phyloP scores from a whole-genome alignment of 2,888 invertebrate species.

The Stenodera caucasica region DNA sequence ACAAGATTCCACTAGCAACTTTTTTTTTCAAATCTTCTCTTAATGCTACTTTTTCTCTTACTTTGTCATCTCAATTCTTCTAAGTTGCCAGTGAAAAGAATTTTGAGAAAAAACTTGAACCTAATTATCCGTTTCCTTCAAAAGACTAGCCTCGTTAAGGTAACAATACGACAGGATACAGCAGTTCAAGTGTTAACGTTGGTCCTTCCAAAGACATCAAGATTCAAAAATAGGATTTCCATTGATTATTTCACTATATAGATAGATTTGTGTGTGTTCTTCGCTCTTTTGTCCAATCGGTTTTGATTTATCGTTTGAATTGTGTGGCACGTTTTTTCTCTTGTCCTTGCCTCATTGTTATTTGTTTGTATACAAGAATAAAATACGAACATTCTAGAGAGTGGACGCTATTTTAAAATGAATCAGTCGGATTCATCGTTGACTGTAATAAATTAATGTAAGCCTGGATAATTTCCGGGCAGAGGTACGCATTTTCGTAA shows the following conservation, averaged over 20 bases:
- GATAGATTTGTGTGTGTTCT: neutral
- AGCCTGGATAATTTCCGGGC: slow-evolving; percentile 19
- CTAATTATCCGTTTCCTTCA: slow-evolving; percentile 37
- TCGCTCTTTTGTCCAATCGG: neutral
- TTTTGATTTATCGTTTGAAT: neutral
- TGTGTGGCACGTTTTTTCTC: neutral
- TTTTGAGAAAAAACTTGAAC: slow-evolving; percentile 25
- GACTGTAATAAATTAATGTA: slow-evolving; percentile 21
- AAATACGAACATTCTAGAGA: slow-evolving; percentile 1
- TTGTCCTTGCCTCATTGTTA: neutral
- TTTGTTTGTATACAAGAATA: neutral
- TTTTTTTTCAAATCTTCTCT: neutral
- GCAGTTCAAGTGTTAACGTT: slow-evolving; percentile 34
- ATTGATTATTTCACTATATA: neutral
- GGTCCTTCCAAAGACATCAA: slow-evolving; percentile 23
- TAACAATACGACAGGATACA: slow-evolving; percentile 35
- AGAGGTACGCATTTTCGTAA: slow-evolving; percentile 13
- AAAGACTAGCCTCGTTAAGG: slow-evolving; percentile 32
- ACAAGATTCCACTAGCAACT: neutral
- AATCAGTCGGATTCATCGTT: neutral
- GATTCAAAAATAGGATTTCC: neutral
- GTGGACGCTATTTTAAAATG: neutral
- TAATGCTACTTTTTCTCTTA: neutral
- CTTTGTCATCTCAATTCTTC: slow-evolving; percentile 1
- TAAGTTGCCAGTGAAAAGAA: slow-evolving; percentile 6